Conservation (phyloP, 2,888 invertebrate species). For the Eupeodes latifasciatus region DNA sequence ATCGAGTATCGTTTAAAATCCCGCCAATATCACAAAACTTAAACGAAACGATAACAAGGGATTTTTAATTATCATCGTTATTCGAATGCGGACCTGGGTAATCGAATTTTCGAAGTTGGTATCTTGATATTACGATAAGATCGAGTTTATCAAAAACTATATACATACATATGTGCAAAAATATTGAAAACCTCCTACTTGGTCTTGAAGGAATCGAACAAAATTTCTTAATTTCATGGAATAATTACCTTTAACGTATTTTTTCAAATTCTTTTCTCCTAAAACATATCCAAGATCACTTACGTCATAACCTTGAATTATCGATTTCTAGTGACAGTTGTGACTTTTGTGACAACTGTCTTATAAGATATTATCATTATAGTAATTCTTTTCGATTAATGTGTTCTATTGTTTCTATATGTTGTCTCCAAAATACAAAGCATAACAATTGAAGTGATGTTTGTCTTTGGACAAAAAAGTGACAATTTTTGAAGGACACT, state of each 20-base stretch:
- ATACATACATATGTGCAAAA: too few relatives aligned
- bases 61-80: too few relatives aligned
- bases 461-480: conserved; percentile 14
- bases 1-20: too few relatives aligned
- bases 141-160: too few relatives aligned
- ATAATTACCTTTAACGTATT: neutral
- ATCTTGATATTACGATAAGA: too few relatives aligned
- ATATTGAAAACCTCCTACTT: too few relatives aligned
- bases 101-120: too few relatives aligned
- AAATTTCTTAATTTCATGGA: neutral
- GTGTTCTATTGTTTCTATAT: conserved; percentile 15
- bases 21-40: too few relatives aligned
- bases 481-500: conserved; percentile 32
- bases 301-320: conserved; percentile 41
- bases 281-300: neutral
- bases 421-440: conserved; percentile 6
- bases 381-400: conserved; percentile 33
- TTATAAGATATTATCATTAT: neutral
- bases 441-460: conserved; percentile 14
- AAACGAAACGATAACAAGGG: too few relatives aligned
- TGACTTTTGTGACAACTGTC: neutral
- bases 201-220: too few relatives aligned
- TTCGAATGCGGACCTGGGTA: too few relatives aligned
- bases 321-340: conserved; percentile 22
- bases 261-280: neutral